Conservation (phyloP, 2,113 vertebrate species). For the Nettapus auritus region DNA sequence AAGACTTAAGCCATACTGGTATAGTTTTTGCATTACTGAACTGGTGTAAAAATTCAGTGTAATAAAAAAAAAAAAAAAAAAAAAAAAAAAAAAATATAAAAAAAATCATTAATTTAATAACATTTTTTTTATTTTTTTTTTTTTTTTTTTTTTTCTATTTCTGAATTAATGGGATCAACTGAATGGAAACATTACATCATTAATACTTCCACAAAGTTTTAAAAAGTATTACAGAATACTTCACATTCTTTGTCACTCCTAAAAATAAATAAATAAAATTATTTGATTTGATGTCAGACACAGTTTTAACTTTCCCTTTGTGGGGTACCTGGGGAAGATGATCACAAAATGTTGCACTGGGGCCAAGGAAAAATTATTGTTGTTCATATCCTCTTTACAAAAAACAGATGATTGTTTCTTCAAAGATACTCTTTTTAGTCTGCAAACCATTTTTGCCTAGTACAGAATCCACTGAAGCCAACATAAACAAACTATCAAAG, state of each 20-base stretch:
- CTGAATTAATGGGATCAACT: background rate
- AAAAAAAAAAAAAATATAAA: no score
- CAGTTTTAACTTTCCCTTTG: background rate
- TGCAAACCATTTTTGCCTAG: constrained; percentile 11
- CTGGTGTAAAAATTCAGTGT: background rate
- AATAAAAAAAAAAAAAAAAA: background rate
- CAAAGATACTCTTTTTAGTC: background rate
- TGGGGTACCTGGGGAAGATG: background rate
- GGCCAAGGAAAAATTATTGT: background rate
- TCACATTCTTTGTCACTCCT: background rate
- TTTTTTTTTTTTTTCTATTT: background rate
- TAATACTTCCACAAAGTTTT: background rate
- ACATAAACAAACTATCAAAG: background rate
- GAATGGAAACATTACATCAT: background rate
- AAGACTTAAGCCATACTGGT: background rate
- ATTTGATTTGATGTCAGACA: background rate
- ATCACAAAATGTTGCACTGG: background rate
- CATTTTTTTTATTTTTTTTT: no score
- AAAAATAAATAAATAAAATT: background rate
- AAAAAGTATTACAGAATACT: background rate
- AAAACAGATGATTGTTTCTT: background rate
- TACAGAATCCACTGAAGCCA: background rate
- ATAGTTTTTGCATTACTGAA: background rate
- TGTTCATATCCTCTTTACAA: background rate
- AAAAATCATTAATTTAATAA: no score